Evolutionary conservation across 2,113 vertebrate species (phyloP), one percentile per base, ranked within the genome.

Genomic region (Clarias magur): DNA sequence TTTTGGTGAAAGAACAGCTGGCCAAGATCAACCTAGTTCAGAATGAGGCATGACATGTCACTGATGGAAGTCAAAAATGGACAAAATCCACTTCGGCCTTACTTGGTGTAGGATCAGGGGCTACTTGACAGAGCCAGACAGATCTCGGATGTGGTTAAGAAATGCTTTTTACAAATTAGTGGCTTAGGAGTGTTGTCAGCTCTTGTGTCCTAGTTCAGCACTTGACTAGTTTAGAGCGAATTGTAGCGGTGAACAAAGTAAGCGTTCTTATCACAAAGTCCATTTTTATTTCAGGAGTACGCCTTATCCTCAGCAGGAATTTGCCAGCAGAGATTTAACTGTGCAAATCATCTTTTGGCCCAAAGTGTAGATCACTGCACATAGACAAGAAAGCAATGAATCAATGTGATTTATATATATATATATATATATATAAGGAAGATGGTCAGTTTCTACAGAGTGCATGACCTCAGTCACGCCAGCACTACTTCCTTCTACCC

Each of bases 21-120:
- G 81, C 86, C 86, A 87, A 87, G 23, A 84, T 87, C 86, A 83
- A 83, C 86, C 86, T 79, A 62, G 68, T 87, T 59, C 82, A 84
- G 86, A 68, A 68, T 84, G 72, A 87, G 62, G 60, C 86, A 79
- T 83, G 81, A 83, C 60, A 84, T 79, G 60, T 79, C 86, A 83
- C 27, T 86, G 76, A 86, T 54, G 84, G 79, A 76, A 80, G 78
- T 81, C 68, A 68, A 72, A 82, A 57, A 72, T 79, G 68, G 81
- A 83, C 30, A 21, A 42, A 63, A 54, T 85, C 59, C 21, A 76
- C 57, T 73, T 82, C 27, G 23, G 34, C 56, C 38, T 82, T 17
- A 65, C 80, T 78, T 27, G 3, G 78, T 19, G 60, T 62, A 56
- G 53, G 85, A 86, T 79, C 30, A n/a, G 53, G 53, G 76, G 75